phyloP scores from a whole-genome alignment of 2,113 vertebrate genomes.

The Rhodinocichla rosea region DNA sequence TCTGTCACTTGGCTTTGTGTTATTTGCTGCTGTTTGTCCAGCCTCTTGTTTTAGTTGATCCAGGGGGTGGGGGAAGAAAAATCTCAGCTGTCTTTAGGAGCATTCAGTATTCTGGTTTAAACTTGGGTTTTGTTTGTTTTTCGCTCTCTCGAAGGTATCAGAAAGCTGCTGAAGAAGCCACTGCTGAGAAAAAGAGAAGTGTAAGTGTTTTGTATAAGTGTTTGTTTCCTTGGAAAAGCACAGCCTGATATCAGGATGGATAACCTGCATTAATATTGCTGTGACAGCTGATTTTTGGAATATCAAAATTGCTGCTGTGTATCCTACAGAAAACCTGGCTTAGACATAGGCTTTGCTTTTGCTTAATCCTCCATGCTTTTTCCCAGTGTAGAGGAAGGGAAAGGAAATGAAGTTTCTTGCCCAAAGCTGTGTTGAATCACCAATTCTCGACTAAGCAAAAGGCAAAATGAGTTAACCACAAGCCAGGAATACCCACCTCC shows the following conservation, averaged over 20 bases:
- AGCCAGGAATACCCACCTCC: background rate
- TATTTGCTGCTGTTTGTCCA: background rate
- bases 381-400: background rate
- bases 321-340: conserved; percentile 8
- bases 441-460: background rate
- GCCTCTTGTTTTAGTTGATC: background rate
- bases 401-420: conserved; percentile 26
- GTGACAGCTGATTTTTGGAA: background rate
- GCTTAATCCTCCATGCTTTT: background rate
- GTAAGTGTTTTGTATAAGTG: conserved; percentile 71
- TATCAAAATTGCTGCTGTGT: background rate
- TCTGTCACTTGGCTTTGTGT: background rate
- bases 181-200: conserved; percentile 71
- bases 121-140: background rate
- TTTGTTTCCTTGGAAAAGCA: background rate
- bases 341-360: background rate
- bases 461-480: background rate
- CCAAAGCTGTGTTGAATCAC: conserved; percentile 19
- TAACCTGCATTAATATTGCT: background rate
- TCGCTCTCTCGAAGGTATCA: conserved; percentile 72
- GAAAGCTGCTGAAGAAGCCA: conserved; percentile 80
- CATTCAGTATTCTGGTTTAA: background rate
- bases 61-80: background rate
- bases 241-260: background rate
- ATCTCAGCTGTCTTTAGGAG: background rate